Percentiles rank a stretch among this genome's conserved stretches.
Conservation (phyloP, 2,888 invertebrate genomes). For the Nephrotoma flavescens region DNA sequence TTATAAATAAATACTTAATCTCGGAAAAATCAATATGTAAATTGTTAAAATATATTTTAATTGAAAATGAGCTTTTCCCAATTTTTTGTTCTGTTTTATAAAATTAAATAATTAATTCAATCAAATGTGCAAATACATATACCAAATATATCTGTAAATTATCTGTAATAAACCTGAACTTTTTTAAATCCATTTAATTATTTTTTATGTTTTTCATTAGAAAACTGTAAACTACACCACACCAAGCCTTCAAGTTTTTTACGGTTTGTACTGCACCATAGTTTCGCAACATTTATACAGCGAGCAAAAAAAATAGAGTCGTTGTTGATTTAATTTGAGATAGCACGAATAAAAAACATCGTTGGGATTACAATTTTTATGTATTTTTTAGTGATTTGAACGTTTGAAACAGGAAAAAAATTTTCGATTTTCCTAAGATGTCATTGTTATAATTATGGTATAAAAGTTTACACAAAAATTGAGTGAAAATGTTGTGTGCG, state of each 20-base stretch:
- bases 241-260: not conserved
- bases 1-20: not conserved
- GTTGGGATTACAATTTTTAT: not conserved
- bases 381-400: not conserved
- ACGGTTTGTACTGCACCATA: not conserved
- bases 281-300: not conserved
- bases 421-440: not conserved
- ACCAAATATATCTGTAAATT: not conserved
- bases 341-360: not conserved
- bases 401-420: not conserved
- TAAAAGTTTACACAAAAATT: too few species aligned
- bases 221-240: too few species aligned
- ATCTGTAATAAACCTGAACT: too few species aligned
- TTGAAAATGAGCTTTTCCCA: not conserved
- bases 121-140: not conserved
- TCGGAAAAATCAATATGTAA: not conserved
- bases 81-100: too few species aligned
- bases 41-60: not conserved
- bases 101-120: not conserved
- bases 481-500: not conserved
- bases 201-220: too few species aligned
- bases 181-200: too few species aligned
- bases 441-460: too few species aligned
- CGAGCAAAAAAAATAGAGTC: not conserved
- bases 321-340: not conserved